Conservation (phyloP, 2,113 vertebrate genomes). For the Ailurus styani region DNA sequence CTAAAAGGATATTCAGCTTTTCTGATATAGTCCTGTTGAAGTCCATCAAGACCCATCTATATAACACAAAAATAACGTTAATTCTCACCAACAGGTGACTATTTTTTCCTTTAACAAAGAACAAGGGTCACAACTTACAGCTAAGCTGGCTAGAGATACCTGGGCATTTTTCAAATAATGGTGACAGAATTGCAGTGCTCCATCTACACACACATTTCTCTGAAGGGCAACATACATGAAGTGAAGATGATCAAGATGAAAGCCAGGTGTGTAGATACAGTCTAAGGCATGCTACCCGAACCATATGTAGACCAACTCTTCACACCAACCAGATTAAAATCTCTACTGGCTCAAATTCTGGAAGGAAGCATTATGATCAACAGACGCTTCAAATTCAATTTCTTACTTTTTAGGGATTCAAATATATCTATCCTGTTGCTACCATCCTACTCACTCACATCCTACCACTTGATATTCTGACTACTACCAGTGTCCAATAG, state of each 20-base stretch:
- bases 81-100: not conserved
- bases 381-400: not conserved
- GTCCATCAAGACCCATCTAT: conserved; percentile 93
- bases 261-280: not conserved
- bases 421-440: not conserved
- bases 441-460: not conserved
- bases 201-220: not conserved
- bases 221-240: not conserved
- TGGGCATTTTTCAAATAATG: not conserved
- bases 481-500: not conserved
- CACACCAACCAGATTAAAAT: not conserved
- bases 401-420: not conserved
- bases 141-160: not conserved
- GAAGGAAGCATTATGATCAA: not conserved
- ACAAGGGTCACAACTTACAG: not conserved
- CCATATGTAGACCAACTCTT: not conserved
- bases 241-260: not conserved
- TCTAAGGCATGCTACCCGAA: not conserved
- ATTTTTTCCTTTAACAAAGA: conserved; percentile 19
- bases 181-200: not conserved
- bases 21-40: conserved; percentile 93
- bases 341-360: not conserved
- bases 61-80: conserved; percentile 35
- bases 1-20: conserved; percentile 94
- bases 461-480: not conserved